Evolutionary conservation across 2,888 invertebrate species (phyloP), one percentile per base, ranked within the genome.

Genomic region (Encarsia formosa): DNA sequence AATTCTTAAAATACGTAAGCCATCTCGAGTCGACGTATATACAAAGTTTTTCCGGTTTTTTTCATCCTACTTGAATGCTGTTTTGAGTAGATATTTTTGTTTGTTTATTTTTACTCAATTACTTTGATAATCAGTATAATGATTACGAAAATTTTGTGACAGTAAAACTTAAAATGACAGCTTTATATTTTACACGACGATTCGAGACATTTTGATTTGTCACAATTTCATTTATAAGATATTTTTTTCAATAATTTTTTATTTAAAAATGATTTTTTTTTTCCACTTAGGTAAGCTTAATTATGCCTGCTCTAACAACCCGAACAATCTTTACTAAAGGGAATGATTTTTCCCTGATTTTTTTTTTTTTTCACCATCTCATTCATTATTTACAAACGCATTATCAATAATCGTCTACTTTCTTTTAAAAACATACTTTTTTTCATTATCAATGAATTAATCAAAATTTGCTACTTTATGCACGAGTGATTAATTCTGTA

Each of bases 271-370:
- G 5, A 11, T 35, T 26, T 15, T 32, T 35, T 16, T 29, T 29
- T 4, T 49, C 55, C 56, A 59, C 44, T 57, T 54, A 49, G 55
- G 51, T 49, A 58, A 49, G 48, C 56, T 26, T 26, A 6, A 8
- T 11, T 26, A 26, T 26, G 6, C 6, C 6, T 26, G 11, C 26
- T 26, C 11, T 59, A 60, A 60, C 56, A 56, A 54, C 44, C 41
- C 44, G 56, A 58, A 59, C 58, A 60, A 57, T 51, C 50, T n/a
- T n/a, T 49, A 54, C 52, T 47, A 23, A 41, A 44, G 19, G 44
- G 22, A 34, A 26, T 11, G 3, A 34, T 23, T 23, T 20, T 15
- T 16, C 6, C n/a, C 29, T 37, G 24, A 18, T n/a, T 22, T 41
- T 8, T 11, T 19, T 38, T 32, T 42, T 16, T 22, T 5, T 31